Base-by-base conservation (phyloP, 2,888 invertebrate genomes). In the Arrhopalites spinosus region DNA sequence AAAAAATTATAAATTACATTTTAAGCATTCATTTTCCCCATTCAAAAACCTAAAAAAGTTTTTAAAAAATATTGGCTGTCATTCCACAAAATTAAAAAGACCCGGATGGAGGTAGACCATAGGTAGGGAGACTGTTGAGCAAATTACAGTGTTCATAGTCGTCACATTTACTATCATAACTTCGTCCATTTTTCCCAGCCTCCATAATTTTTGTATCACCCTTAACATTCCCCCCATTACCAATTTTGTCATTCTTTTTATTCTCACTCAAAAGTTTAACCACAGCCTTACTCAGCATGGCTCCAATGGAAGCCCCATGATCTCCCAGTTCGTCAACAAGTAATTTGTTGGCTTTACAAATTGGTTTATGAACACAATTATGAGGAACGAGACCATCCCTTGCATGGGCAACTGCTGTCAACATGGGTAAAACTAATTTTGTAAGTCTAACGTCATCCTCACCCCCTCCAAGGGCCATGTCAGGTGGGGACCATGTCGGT, bases 301-400 rank as follows among this genome's bases (percentile, higher is more conserved):
- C 23, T 1, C 56, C 74, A 11, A 74, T 56, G 27, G 68, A 59
- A 2, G 61, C 25, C 25, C 74, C 74, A 45, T 74, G 68, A 1
- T 74, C 59, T 8, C 74, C 74, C 27, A 74, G 45, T 36, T 74
- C 43, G n/a, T 36, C 43, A 8, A 69, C 74, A 2, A 74, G 45
- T 15, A 74, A 20, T 30, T 68, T 29, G 25, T 74, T 74, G 7
- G 69, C 74, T 43, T 43, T 25, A n/a, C 74, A 74, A 3, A 74
- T 20, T n/a, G 74, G 74, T 20, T 45, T 13, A 13, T 74, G 74
- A 15, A 56, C 74, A 74, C 74, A 74, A 2, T 68, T 0, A 93
- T 90, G 27, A 7, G 74, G 74, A 23, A 74, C 61, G 17, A 74
- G 68, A 15, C 74, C 74, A 56, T 74, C 74, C 36, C 50, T 20